Evolutionary conservation across 2,113 vertebrate genomes (phyloP).

Genomic region (Eulacestoma nigropectus): DNA sequence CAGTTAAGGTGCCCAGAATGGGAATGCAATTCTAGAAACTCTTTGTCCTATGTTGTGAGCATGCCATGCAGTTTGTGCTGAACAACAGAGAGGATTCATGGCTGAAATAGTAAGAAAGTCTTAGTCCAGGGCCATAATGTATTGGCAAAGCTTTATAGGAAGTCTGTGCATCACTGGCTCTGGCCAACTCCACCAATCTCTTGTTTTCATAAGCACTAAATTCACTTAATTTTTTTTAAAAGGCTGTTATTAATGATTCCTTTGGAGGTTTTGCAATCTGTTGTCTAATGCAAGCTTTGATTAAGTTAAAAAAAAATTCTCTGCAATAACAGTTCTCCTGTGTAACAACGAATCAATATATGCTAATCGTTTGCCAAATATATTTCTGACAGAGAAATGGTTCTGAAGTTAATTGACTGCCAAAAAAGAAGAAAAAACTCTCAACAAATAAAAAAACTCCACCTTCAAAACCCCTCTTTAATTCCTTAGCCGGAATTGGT

Average conservation of each 20-base stretch:
- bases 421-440: neutral
- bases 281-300: slow-evolving; percentile 52
- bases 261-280: neutral
- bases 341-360: slow-evolving; percentile 39
- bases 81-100: neutral
- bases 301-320: neutral
- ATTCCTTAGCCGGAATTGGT: neutral
- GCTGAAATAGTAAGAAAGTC: neutral
- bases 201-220: slow-evolving; percentile 2
- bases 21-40: neutral
- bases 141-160: neutral
- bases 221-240: neutral
- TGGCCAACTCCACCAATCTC: neutral
- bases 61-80: neutral
- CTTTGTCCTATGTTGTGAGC: fast-evolving
- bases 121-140: neutral
- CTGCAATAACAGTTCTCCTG: neutral
- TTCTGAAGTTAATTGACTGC: neutral
- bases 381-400: neutral
- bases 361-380: slow-evolving; percentile 20
- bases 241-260: neutral
- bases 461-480: neutral
- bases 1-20: neutral
- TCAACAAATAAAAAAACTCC: neutral
- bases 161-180: neutral